Percentiles rank a stretch among this genome's conserved stretches.
phyloP scores from a whole-genome alignment of 2,888 invertebrate species.

The Andrena chrysosceles region DNA sequence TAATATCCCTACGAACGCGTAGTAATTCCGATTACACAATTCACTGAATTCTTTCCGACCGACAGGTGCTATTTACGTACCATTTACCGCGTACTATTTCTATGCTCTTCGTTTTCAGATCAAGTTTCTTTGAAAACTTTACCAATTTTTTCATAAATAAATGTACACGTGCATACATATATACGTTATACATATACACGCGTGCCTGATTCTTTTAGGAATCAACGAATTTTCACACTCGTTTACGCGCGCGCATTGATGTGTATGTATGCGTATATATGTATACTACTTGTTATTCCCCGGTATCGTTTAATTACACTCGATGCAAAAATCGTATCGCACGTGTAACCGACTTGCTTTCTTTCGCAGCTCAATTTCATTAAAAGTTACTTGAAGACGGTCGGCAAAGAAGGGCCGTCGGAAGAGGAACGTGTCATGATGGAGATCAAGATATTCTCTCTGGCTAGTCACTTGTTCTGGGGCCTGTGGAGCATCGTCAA shows the following conservation, averaged over 20 bases:
- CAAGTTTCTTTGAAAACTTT: conserved; percentile 1
- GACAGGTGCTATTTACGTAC: conserved; percentile 3
- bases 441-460: conserved; percentile 93
- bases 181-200: neutral
- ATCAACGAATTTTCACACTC: too few relatives aligned
- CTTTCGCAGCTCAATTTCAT: conserved; percentile 84
- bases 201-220: neutral
- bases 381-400: conserved; percentile 82
- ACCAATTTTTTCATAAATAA: neutral
- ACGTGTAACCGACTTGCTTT: conserved; percentile 28
- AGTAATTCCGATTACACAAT: conserved; percentile 21
- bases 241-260: neutral
- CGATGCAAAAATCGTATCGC: neutral
- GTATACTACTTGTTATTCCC: conserved; percentile 9
- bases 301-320: conserved; percentile 16
- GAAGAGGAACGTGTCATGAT: conserved; percentile 87
- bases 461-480: conserved; percentile 98
- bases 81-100: neutral
- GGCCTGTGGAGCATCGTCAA: conserved; percentile 96
- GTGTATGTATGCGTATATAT: neutral
- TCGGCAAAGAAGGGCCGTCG: conserved; percentile 84
- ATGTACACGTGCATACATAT: neutral
- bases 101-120: conserved; percentile 8
- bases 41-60: conserved; percentile 15
- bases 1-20: conserved; percentile 40